Evolutionary conservation across 2,888 invertebrate species (phyloP).

Genomic region (Iselma pallidipennis): DNA sequence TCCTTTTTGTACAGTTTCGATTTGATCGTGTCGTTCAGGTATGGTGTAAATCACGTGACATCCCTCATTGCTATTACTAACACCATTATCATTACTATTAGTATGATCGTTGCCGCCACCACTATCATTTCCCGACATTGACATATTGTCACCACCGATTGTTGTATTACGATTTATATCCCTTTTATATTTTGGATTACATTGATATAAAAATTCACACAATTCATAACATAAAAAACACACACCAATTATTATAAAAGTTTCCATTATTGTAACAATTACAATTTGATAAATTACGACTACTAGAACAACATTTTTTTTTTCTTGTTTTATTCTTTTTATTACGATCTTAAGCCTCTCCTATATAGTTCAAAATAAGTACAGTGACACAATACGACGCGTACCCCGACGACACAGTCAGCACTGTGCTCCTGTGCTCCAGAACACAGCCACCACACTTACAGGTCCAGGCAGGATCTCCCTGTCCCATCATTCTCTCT

Average conservation of each 20-base stretch:
- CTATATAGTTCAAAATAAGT: background rate
- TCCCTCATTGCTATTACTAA: slow-evolving; percentile 26
- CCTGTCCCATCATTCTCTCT: background rate
- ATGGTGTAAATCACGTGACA: slow-evolving; percentile 51
- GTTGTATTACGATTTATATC: slow-evolving; percentile 16
- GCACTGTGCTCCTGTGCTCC: background rate
- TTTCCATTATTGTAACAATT: slow-evolving; percentile 63
- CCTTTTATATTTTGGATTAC: slow-evolving; percentile 48
- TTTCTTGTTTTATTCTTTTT: too few relatives aligned
- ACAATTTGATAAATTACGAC: too few relatives aligned
- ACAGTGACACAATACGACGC: background rate
- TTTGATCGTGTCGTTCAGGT: slow-evolving; percentile 29
- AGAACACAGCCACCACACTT: slow-evolving; percentile 1
- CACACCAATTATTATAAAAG: slow-evolving; percentile 67
- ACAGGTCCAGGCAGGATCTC: background rate
- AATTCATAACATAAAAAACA: slow-evolving; percentile 71
- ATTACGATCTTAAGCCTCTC: too few relatives aligned
- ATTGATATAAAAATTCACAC: slow-evolving; percentile 65
- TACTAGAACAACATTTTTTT: too few relatives aligned
- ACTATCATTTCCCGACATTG: background rate
- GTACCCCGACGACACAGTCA: background rate
- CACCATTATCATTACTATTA: slow-evolving; percentile 6
- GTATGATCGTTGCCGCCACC: background rate
- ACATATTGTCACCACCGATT: background rate
- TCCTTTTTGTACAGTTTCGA: background rate